Evolutionary conservation across 2,888 invertebrate species (phyloP), one percentile per base, ranked within the genome.

Genomic region (Dryobotodes eremita): DNA sequence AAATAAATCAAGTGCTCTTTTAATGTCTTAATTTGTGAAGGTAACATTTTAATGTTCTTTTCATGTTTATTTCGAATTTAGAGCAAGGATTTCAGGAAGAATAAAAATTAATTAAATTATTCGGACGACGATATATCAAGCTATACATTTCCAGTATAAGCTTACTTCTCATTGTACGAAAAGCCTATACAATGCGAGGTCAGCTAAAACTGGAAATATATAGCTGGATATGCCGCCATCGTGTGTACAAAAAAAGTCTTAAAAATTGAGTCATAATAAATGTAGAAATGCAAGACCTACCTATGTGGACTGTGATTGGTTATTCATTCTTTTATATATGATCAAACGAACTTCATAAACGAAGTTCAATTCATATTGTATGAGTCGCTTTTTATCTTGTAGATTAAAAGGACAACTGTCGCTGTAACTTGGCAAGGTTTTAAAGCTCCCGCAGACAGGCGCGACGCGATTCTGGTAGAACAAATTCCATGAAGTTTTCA

Each of bases 41-140:
- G 79, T 50, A 57, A 72, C 0, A 23, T 55, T 78, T 48, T 62
- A 62, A 78, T 36, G 26, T 23, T 26, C 1, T 26, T 48, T 80
- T 36, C 2, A 15, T 26, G 11, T 17, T 26, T 20, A 64, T 72
- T 81, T 81, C 74, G 66, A 23, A 75, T 69, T 53, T 11, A 70
- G 80, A 15, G 26, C 80, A 82, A 80, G 83, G 80, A 76, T 82
- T 65, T 76, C 83, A 36, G 64, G 36, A 57, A 57, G 1, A 61
- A 23, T 42, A 2, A 17, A n/a, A 42, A 17, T 15, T 46, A 17
- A 57, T 20, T 17, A n/a, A 17, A 20, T 20, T 26, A 23, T 64
- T 1, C 13, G 20, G 2, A 36, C 31, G 31, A 36, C 31, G 31
- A 36, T 1, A 1, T 36, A 36, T 36, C 31, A 36, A 36, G 31